Base-by-base conservation (phyloP, 2,113 vertebrate genomes). In the Microcebus tavaratra region DNA sequence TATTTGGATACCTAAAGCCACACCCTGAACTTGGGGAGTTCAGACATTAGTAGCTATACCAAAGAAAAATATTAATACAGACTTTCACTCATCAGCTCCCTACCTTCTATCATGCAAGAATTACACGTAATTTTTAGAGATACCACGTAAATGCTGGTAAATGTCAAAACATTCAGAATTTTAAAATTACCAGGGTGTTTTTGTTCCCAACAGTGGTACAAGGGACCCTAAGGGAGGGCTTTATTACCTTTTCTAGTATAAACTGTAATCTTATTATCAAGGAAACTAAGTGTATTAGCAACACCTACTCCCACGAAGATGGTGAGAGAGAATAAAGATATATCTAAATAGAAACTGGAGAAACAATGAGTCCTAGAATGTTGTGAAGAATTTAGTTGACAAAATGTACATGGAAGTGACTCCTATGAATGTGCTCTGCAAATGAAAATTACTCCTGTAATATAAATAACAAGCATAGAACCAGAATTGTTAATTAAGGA, bases 1-100 rank as follows among this genome's bases (percentile, higher is more conserved):
- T 94, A 96, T 61, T 80, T 93, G 91, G 81, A 94, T 31, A 68
- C 81, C 31, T 39, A 94, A 81, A 94, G 94, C 34, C 78, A 91
- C 68, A 93, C 39, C 82, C 53, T 87, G 50, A 59, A 90, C 59
- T 72, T 63, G 78, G 57, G 39, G 84, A 89, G 27, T 57, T 87
- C n/a, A 65, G 55, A 55, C 8, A 55, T 48, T 68, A 93, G 50
- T 48, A 68, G 75, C 0, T 95, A 21, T 39, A 59, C 45, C 20
- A 94, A 73, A 94, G 57, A 91, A 72, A 75, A 79, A 75, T 55
- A 55, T 55, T 55, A 55, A 55, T 55, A 67, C 10, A 68, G 9
- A 78, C 39, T 80, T 93, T 61, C 57, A 45, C 73, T 96, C 76
- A 87, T 23, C 21, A 81, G 29, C 21, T 86, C 25, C 68, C 92